Conservation (phyloP, 2,888 invertebrate genomes). For the Drosophila longiperda region DNA sequence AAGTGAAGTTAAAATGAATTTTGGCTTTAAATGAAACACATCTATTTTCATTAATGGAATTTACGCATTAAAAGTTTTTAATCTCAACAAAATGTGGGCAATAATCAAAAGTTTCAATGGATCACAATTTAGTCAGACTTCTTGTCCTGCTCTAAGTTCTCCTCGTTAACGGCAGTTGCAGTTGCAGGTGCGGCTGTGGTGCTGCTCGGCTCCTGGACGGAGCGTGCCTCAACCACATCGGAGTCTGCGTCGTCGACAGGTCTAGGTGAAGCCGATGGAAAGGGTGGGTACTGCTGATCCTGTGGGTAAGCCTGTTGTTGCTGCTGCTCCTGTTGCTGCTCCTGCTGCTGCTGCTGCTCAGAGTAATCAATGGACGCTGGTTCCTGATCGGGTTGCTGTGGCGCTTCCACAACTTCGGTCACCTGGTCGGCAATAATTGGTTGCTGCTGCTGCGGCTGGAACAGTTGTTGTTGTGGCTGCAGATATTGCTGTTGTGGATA, state of each 20-base stretch:
- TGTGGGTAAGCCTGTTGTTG: constrained; percentile 63
- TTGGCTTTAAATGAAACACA: not conserved
- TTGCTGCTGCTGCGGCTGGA: constrained; percentile 31
- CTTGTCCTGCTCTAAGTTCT: constrained; percentile 47
- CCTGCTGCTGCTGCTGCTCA: constrained; percentile 58
- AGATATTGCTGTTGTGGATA: constrained; percentile 44
- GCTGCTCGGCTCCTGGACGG: constrained; percentile 53
- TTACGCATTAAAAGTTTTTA: constrained; percentile 25
- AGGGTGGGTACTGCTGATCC: constrained; percentile 74
- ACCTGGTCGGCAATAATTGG: constrained; percentile 54
- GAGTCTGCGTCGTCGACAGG: constrained; percentile 60
- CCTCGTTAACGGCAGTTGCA: constrained; percentile 63
- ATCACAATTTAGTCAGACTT: constrained; percentile 54
- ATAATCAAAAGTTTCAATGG: constrained; percentile 7
- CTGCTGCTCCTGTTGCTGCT: constrained; percentile 40
- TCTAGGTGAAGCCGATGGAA: constrained; percentile 52
- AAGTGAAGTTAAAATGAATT: not conserved
- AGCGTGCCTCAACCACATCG: constrained; percentile 79
- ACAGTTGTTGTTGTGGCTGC: constrained; percentile 33
- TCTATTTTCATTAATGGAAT: not conserved
- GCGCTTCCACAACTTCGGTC: constrained; percentile 75
- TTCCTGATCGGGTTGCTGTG: constrained; percentile 65
- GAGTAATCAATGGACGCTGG: constrained; percentile 75
- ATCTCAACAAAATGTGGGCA: constrained; percentile 23
- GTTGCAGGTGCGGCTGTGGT: constrained; percentile 65